Evolutionary conservation across 1,140 invertebrate species (phyloP).

Genomic region (Liolophura sinensis): DNA sequence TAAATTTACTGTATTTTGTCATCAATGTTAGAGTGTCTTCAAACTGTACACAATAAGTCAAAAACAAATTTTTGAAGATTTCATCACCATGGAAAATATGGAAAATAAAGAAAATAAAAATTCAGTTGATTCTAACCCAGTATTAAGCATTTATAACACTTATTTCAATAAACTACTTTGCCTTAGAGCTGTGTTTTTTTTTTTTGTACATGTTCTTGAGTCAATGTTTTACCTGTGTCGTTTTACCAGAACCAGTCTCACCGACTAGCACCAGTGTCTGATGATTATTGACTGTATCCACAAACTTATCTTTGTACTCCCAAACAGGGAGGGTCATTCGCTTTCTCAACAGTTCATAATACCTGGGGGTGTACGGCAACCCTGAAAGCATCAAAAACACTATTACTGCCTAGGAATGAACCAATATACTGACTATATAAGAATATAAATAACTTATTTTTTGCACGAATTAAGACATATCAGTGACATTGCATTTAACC

Average conservation of each 20-base stretch:
- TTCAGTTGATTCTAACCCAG: no score
- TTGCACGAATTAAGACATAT: background rate
- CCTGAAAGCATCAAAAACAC: no score
- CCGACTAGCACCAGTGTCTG: slow-evolving; percentile 93
- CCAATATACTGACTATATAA: background rate
- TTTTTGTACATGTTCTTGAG: no score
- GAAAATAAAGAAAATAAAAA: no score
- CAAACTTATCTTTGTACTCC: slow-evolving; percentile 96
- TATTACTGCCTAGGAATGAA: no score
- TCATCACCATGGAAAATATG: no score
- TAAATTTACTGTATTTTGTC: no score
- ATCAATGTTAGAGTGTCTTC: no score
- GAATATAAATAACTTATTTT: no score
- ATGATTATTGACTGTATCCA: slow-evolving; percentile 85
- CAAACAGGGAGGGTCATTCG: slow-evolving; percentile 93
- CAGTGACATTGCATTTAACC: no score
- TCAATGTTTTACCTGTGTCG: slow-evolving; percentile 76
- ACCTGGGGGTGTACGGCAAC: slow-evolving; percentile 56
- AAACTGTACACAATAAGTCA: background rate
- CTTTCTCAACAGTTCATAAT: slow-evolving; percentile 71
- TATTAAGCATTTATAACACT: no score
- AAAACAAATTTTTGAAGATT: background rate
- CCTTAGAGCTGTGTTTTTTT: background rate
- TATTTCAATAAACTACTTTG: slow-evolving; percentile 1
- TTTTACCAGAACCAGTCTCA: slow-evolving; percentile 94